Evolutionary conservation across 2,888 invertebrate species (phyloP).

Genomic region (Ormyrus pomaceus): DNA sequence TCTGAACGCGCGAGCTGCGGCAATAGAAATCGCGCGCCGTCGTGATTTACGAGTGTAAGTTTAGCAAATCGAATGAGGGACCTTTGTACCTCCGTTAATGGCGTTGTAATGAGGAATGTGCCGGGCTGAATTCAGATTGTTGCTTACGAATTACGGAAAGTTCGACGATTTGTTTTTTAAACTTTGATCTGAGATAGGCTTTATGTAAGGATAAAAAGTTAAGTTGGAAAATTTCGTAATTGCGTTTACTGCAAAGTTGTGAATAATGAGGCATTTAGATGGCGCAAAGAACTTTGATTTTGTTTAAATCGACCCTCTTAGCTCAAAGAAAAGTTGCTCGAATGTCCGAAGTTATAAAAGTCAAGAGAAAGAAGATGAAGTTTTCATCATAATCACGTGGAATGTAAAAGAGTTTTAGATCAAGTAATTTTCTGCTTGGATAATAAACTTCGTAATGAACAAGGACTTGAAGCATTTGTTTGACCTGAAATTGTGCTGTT

Average conservation of each 20-base stretch:
- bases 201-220: not conserved
- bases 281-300: conserved; percentile 16
- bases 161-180: too few relatives aligned
- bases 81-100: too few relatives aligned
- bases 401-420: conserved; percentile 8
- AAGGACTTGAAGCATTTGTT: not conserved
- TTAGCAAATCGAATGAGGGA: too few relatives aligned
- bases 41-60: too few relatives aligned
- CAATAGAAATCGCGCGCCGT: too few relatives aligned
- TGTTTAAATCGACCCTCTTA: conserved; percentile 11
- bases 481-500: too few relatives aligned
- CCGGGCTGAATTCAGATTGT: too few relatives aligned
- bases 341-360: conserved; percentile 4
- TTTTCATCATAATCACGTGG: conserved; percentile 19
- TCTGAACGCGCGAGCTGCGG: too few relatives aligned
- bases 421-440: conserved; percentile 5
- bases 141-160: too few relatives aligned
- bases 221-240: not conserved
- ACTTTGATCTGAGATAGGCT: too few relatives aligned
- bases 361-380: conserved; percentile 2
- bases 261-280: conserved; percentile 19
- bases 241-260: conserved; percentile 3
- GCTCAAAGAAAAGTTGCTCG: not conserved
- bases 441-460: not conserved
- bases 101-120: too few relatives aligned